A percentile compares a stretch with the other conserved stretches of the same genome.
These are phyloP conservation scores for Nemapogon koenigi DNA, from an alignment of 2,888 invertebrate species.

Conservation along the genomic window DNA sequence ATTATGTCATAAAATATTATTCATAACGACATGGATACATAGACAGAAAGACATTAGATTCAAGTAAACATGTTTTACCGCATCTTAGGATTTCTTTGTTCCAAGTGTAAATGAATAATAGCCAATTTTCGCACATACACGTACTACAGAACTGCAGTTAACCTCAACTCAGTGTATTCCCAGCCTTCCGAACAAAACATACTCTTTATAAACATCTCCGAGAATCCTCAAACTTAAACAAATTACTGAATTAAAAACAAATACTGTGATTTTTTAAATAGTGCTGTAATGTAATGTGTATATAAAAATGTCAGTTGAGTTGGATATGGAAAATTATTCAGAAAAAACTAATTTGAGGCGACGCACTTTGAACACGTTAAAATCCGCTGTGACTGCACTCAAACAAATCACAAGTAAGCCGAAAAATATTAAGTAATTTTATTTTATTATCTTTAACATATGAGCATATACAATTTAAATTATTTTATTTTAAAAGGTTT, in stretches of 20 bases:
- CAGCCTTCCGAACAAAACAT: slow-evolving; percentile 27
- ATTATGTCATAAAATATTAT: too few species aligned
- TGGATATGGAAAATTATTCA: slow-evolving; percentile 40
- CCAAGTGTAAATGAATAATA: slow-evolving; percentile 27
- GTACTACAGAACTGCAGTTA: slow-evolving; percentile 50
- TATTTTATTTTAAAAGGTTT: too few species aligned
- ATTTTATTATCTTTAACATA: too few species aligned
- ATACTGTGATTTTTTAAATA: too few species aligned
- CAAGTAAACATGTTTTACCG: slow-evolving; percentile 8
- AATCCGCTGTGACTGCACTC: slow-evolving; percentile 50
- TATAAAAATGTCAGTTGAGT: slow-evolving; percentile 40
- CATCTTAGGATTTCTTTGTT: slow-evolving; percentile 33
- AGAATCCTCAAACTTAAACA: slow-evolving; percentile 4
- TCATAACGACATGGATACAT: too few species aligned
- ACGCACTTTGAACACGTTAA: slow-evolving; percentile 50
- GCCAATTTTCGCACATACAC: slow-evolving; percentile 35
- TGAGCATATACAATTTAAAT: too few species aligned
- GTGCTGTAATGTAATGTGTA: too few species aligned
- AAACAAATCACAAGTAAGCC: slow-evolving; percentile 56
- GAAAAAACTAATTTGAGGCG: slow-evolving; percentile 49
- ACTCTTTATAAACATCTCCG: slow-evolving; percentile 21
- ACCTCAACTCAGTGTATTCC: too few species aligned
- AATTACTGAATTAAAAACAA: too few species aligned
- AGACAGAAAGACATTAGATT: too few species aligned
- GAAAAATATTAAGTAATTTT: too few species aligned